A percentile compares a stretch with the other conserved stretches of the same genome.
Conservation (phyloP, 2,888 invertebrate genomes). For the Amblyjoppa proteus region DNA sequence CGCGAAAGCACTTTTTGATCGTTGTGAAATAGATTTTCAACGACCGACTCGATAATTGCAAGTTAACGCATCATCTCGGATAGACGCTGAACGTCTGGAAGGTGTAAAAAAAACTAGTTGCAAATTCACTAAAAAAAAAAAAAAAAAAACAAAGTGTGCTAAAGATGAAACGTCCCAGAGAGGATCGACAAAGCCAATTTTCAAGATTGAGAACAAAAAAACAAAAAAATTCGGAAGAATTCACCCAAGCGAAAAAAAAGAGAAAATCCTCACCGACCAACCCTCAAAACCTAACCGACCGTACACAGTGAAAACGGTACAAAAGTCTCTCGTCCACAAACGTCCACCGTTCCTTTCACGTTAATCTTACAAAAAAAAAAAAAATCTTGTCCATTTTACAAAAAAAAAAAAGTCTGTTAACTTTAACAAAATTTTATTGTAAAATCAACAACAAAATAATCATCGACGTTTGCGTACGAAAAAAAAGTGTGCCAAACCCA, state of each 20-base stretch:
- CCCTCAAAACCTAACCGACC: too few relatives aligned
- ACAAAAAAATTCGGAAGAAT: too few relatives aligned
- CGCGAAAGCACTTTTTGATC: too few relatives aligned
- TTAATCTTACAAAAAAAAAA: too few relatives aligned
- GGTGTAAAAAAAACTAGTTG: neutral
- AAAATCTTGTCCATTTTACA: neutral
- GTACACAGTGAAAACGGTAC: neutral
- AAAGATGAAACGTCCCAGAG: neutral
- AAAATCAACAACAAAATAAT: too few relatives aligned
- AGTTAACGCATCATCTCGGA: neutral
- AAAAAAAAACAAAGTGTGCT: neutral
- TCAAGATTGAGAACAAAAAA: too few relatives aligned
- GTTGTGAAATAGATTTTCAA: neutral
- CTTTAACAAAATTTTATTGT: too few relatives aligned
- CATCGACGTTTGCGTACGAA: too few relatives aligned
- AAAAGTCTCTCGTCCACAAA: neutral
- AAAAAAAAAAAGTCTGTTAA: too few relatives aligned
- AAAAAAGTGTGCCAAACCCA: neutral
- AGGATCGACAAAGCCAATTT: neutral
- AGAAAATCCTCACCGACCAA: too few relatives aligned
- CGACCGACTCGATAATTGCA: neutral
- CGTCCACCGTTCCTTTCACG: too few relatives aligned
- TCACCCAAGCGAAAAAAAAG: too few relatives aligned
- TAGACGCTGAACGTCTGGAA: neutral
- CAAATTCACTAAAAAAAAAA: neutral